Evolutionary conservation across 2,797 vertebrate species (phyloP).

Genomic region (Manis crassicaudata): DNA sequence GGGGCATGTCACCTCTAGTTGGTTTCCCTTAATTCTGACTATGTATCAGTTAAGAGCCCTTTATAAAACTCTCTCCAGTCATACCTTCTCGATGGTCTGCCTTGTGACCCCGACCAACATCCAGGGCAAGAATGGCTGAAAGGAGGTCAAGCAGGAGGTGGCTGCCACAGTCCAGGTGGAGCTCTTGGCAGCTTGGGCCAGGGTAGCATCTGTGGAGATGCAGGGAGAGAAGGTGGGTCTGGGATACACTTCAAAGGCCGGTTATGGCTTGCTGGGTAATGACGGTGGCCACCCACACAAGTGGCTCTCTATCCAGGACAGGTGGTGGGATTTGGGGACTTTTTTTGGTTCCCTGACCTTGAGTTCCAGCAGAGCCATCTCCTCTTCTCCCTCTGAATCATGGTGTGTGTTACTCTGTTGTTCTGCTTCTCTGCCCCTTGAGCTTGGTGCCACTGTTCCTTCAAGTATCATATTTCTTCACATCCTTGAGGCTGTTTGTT

Average conservation of each 20-base stretch:
- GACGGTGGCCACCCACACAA: neutral
- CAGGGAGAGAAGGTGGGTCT: neutral
- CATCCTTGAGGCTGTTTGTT: neutral
- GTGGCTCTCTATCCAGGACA: neutral
- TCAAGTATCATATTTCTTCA: neutral
- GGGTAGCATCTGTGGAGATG: neutral
- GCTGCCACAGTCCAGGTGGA: neutral
- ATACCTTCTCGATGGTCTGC: neutral
- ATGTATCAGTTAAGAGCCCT: neutral
- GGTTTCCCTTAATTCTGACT: neutral
- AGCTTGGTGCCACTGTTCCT: neutral
- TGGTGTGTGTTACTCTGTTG: rapidly evolving
- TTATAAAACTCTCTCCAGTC: neutral
- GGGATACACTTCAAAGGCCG: neutral
- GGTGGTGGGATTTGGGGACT: neutral
- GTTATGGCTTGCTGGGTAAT: neutral
- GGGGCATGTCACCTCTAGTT: neutral
- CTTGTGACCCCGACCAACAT: neutral
- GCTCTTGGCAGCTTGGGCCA: neutral
- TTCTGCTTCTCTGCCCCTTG: neutral
- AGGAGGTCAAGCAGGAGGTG: neutral
- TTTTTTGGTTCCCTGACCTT: neutral
- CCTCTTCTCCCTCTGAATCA: neutral
- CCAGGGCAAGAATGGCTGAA: neutral
- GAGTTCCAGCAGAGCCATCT: neutral